These are phyloP conservation scores for Perizoma flavofasciatum DNA, from an alignment of 2,888 invertebrate genomes.

Conservation along the genomic window DNA sequence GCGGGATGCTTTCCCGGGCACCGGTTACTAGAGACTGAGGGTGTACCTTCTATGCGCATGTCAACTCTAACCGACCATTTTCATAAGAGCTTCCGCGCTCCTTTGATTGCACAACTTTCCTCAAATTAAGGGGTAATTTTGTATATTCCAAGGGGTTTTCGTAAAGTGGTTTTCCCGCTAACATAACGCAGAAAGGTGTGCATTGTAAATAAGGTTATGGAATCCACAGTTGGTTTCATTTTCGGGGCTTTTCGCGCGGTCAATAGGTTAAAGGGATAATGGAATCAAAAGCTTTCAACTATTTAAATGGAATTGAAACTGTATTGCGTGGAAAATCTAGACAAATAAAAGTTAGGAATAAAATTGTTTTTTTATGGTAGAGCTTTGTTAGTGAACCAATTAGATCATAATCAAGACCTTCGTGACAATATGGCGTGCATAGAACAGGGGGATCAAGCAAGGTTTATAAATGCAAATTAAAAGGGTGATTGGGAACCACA, in stretches of 20 bases:
- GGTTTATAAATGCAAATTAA: too few species aligned
- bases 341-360: too few species aligned
- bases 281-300: not conserved
- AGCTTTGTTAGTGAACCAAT: too few species aligned
- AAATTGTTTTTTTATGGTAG: too few species aligned
- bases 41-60: slow-evolving; percentile 62
- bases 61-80: slow-evolving; percentile 50
- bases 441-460: too few species aligned
- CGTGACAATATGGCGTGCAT: too few species aligned
- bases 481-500: too few species aligned
- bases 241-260: slow-evolving; percentile 12
- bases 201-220: slow-evolving; percentile 47
- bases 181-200: slow-evolving; percentile 46
- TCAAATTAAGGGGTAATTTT: slow-evolving; percentile 26
- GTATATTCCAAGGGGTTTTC: slow-evolving; percentile 40
- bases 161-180: slow-evolving; percentile 43
- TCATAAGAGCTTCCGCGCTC: slow-evolving; percentile 45
- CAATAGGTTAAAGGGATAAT: slow-evolving; percentile 16
- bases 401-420: too few species aligned
- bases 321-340: too few species aligned
- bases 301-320: too few species aligned
- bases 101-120: slow-evolving; percentile 28
- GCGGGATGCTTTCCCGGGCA: slow-evolving; percentile 51
- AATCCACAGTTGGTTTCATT: slow-evolving; percentile 76
- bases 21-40: slow-evolving; percentile 61